A percentile compares a stretch with the other conserved stretches of the same genome.
Evolutionary conservation across 2,888 invertebrate genomes (phyloP).

Genomic region (Byasa hedistus): DNA sequence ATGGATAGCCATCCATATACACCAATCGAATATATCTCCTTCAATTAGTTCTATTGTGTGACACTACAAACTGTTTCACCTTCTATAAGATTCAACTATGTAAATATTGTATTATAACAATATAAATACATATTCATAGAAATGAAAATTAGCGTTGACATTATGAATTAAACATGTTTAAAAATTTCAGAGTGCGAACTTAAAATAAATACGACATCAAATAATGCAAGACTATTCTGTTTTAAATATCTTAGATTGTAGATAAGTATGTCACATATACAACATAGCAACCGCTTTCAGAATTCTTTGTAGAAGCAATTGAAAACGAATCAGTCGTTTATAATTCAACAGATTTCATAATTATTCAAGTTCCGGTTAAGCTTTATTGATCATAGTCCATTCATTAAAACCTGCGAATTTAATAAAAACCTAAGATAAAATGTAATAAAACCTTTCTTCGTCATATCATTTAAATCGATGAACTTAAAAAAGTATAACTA

Average conservation of each 20-base stretch:
- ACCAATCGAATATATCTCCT: too few relatives aligned
- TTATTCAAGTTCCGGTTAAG: too few relatives aligned
- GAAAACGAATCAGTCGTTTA: too few relatives aligned
- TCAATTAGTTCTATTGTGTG: too few relatives aligned
- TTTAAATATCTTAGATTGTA: background rate
- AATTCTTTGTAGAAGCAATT: too few relatives aligned
- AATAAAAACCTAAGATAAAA: too few relatives aligned
- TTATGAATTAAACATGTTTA: background rate
- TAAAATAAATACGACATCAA: background rate
- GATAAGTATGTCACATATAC: background rate
- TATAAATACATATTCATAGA: background rate
- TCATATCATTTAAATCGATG: background rate
- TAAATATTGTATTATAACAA: background rate
- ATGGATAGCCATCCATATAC: too few relatives aligned
- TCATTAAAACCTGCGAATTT: background rate
- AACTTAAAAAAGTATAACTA: conserved; percentile 38
- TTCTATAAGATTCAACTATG: background rate
- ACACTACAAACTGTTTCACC: too few relatives aligned
- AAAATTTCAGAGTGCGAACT: background rate
- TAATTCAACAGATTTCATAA: too few relatives aligned
- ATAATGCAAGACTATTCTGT: background rate
- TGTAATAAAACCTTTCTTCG: too few relatives aligned
- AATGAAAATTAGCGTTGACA: background rate
- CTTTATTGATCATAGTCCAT: too few relatives aligned
- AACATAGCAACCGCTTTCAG: too few relatives aligned